Conservation (phyloP, 2,888 invertebrate genomes). For the Heliconius erato region DNA sequence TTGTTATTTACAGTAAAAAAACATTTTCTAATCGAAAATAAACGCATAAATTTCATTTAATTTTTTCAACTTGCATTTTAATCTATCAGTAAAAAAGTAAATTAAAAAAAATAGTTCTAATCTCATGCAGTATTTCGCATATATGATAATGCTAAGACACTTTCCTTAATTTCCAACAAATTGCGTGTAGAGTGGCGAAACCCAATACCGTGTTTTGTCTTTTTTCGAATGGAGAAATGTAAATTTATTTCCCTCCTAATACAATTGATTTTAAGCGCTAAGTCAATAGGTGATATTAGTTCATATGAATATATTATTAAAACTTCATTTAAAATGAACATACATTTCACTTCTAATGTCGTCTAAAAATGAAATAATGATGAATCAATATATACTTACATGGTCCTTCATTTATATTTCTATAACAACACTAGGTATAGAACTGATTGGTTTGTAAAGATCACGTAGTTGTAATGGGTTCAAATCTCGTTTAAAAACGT, state of each 20-base stretch:
- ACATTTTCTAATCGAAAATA: slow-evolving; percentile 1
- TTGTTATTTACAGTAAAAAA: not conserved
- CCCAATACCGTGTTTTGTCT: too few species aligned
- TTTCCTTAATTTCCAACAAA: too few species aligned
- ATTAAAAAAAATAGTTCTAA: too few species aligned
- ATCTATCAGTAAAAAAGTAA: too few species aligned
- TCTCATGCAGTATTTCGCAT: too few species aligned
- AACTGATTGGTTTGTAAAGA: not conserved
- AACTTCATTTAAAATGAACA: not conserved
- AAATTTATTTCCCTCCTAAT: not conserved
- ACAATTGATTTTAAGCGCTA: slow-evolving; percentile 9
- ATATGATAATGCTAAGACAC: too few species aligned
- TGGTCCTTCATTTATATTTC: not conserved
- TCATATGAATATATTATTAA: not conserved
- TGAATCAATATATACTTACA: not conserved
- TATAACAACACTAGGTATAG: not conserved
- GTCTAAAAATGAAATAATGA: not conserved
- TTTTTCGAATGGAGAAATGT: too few species aligned
- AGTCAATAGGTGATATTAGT: not conserved
- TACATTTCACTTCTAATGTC: too few species aligned
- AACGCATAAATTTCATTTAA: not conserved
- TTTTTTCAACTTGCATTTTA: too few species aligned
- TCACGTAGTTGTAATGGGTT: not conserved
- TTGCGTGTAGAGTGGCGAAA: too few species aligned
- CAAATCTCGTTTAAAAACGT: not conserved